Percentiles rank a stretch among this genome's conserved stretches.
phyloP scores from a whole-genome alignment of 64 coral and sea anemone genomes.

The Orbicella faveolata region DNA sequence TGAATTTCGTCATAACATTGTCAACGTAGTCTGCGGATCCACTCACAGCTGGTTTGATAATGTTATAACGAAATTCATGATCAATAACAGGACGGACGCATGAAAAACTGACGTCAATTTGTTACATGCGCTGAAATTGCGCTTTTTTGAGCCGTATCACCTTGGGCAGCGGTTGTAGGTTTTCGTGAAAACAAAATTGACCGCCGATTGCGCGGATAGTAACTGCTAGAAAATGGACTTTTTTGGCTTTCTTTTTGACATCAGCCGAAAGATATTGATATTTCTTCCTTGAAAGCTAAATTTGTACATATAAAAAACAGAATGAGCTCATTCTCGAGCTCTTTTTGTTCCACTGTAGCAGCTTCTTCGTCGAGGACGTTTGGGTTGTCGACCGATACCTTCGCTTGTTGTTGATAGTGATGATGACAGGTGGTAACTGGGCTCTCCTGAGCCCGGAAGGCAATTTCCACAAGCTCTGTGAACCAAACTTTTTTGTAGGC shows the following conservation, averaged over 20 bases:
- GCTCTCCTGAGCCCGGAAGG: slow-evolving; percentile 77
- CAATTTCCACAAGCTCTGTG: slow-evolving; percentile 62
- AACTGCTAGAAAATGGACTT: neutral
- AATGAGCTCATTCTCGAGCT: neutral
- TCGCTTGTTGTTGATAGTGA: neutral
- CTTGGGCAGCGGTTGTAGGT: no score
- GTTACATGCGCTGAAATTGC: no score
- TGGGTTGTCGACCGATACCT: neutral
- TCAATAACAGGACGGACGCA: no score
- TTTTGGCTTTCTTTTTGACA: neutral
- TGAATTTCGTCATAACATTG: no score
- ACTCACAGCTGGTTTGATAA: no score
- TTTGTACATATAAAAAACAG: neutral
- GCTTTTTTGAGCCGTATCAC: no score
- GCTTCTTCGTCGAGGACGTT: neutral
- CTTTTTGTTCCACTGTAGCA: neutral
- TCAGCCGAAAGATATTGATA: neutral
- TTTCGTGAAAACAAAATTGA: no score
- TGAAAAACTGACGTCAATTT: no score
- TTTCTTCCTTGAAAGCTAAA: neutral
- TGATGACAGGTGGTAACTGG: slow-evolving; percentile 46
- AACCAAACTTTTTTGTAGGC: slow-evolving; percentile 87
- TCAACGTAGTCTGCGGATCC: no score
- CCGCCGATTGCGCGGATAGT: no score
- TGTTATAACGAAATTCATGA: no score